Percentiles rank a stretch among this genome's conserved stretches.
Evolutionary conservation across 2,113 vertebrate genomes (phyloP).

Genomic region (Pituophis catenifer): DNA sequence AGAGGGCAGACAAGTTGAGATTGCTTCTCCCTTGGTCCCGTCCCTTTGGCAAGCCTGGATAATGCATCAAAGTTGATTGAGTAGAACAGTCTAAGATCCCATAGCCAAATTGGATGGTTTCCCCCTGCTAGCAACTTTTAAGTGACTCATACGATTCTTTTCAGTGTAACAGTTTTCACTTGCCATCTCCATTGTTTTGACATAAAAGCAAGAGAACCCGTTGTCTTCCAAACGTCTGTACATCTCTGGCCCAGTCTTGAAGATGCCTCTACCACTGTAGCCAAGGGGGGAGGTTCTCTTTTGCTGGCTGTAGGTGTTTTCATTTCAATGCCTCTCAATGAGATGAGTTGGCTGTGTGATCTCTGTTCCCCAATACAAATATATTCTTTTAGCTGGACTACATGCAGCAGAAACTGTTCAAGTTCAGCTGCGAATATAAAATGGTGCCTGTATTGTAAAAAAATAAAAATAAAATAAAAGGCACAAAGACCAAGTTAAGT

Average conservation of each 20-base stretch:
- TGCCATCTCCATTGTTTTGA: background rate
- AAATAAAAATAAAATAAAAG: background rate
- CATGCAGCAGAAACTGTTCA: background rate
- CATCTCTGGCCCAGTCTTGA: background rate
- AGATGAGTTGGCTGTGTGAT: background rate
- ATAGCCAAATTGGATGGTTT: background rate
- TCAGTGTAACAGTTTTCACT: background rate
- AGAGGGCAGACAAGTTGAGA: background rate
- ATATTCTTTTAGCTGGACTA: background rate
- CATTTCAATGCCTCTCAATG: background rate
- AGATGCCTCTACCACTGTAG: background rate
- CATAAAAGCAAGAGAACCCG: background rate
- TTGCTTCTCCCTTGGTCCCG: background rate
- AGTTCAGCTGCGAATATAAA: conserved; percentile 21
- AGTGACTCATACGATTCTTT: background rate
- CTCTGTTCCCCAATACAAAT: accelerated
- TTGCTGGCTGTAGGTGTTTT: background rate
- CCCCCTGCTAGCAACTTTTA: background rate
- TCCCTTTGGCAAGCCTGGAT: background rate
- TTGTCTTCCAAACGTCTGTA: background rate
- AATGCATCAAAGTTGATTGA: background rate
- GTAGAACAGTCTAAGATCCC: background rate
- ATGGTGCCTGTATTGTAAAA: conserved; percentile 30
- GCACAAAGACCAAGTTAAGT: conserved; percentile 22
- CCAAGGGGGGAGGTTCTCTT: background rate